Percentiles rank a stretch among this genome's conserved stretches.
phyloP scores from a whole-genome alignment of 23 tunicate species.

The Halocynthia aurantium region DNA sequence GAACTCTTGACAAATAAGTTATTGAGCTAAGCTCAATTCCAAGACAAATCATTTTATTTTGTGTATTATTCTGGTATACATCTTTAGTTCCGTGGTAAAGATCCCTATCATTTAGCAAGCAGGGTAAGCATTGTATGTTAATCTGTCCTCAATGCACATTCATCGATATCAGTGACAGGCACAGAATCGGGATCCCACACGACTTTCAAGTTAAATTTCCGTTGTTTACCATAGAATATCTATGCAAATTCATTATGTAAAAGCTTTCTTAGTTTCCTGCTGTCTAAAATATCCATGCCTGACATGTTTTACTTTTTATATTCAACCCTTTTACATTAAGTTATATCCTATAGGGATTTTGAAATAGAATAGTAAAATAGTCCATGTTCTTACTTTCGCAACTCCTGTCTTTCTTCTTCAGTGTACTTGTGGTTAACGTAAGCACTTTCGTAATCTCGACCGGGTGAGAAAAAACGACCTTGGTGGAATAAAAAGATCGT shows the following conservation, averaged over 20 bases:
- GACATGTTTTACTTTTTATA: too few relatives aligned
- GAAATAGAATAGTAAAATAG: background rate
- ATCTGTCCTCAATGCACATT: background rate
- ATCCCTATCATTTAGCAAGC: too few relatives aligned
- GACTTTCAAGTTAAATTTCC: too few relatives aligned
- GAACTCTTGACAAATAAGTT: too few relatives aligned
- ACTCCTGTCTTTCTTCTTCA: slow-evolving; percentile 78
- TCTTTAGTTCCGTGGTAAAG: too few relatives aligned
- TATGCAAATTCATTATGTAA: background rate
- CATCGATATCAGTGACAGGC: too few relatives aligned
- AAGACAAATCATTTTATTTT: too few relatives aligned
- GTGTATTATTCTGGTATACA: too few relatives aligned
- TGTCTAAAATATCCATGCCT: background rate
- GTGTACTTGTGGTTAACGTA: slow-evolving; percentile 94
- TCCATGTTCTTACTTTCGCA: slow-evolving; percentile 44
- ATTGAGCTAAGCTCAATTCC: too few relatives aligned
- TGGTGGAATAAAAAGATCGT: background rate
- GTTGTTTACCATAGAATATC: too few relatives aligned
- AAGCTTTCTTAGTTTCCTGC: background rate
- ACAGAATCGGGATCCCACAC: too few relatives aligned
- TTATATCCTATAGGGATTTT: background rate
- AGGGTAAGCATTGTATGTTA: too few relatives aligned
- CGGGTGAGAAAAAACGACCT: slow-evolving; percentile 62
- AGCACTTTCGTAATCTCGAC: slow-evolving; percentile 93
- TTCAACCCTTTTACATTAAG: background rate